Evolutionary conservation across 2,888 invertebrate genomes (phyloP).

Genomic region (Pimpla rufipes): DNA sequence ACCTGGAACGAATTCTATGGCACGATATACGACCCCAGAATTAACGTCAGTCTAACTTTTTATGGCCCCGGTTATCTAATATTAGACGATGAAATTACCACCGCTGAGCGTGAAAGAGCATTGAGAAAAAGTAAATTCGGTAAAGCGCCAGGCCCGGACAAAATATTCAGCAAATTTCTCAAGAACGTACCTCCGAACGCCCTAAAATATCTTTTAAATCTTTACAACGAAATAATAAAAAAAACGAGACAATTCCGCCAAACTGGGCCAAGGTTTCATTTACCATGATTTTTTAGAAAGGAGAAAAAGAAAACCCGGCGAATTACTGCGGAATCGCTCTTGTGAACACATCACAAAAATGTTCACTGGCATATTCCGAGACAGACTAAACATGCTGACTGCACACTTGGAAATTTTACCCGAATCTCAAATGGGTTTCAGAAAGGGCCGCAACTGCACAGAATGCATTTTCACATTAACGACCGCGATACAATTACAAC

Average conservation of each 20-base stretch:
- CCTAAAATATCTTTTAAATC: not conserved
- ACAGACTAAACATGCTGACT: conserved; percentile 24
- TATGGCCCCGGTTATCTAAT: conserved; percentile 6
- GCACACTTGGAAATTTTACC: conserved; percentile 37
- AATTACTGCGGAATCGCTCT: conserved; percentile 61
- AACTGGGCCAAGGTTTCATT: conserved; percentile 17
- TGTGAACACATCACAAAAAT: conserved; percentile 51
- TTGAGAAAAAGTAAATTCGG: not conserved
- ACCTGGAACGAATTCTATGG: conserved; percentile 22
- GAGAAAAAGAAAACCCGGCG: conserved; percentile 42
- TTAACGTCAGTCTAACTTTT: not conserved
- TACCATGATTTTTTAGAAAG: conserved; percentile 52
- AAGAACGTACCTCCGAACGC: not conserved
- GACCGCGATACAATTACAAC: conserved; percentile 19
- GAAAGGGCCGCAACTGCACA: conserved; percentile 46
- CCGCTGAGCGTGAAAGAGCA: not conserved
- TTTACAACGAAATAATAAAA: not conserved
- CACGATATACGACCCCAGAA: conserved; percentile 1
- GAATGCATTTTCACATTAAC: conserved; percentile 55
- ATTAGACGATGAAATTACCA: conserved; percentile 8
- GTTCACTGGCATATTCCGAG: conserved; percentile 38
- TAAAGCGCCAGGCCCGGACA: conserved; percentile 17
- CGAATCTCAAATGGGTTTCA: conserved; percentile 61
- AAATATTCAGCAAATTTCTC: not conserved
- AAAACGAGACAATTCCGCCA: not conserved